phyloP scores from a whole-genome alignment of 64 coral and sea anemone genomes.

The Cladopsammia gracilis region DNA sequence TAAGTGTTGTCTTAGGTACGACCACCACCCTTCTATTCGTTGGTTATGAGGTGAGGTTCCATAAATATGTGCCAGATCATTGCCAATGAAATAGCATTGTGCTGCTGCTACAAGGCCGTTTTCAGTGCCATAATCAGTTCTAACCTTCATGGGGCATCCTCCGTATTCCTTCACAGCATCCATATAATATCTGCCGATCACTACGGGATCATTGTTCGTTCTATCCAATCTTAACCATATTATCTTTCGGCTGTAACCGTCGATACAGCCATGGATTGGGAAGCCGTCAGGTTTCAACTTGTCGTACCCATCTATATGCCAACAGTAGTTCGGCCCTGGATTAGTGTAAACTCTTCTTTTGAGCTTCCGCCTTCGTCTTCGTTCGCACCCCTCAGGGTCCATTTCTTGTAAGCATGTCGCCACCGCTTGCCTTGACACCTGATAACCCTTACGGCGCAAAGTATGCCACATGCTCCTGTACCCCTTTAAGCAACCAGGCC shows the following conservation, averaged over 20 bases:
- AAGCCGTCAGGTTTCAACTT: conserved; percentile 76
- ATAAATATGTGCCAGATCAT: conserved; percentile 77
- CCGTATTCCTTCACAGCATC: conserved; percentile 55
- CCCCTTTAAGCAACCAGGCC: conserved; percentile 8
- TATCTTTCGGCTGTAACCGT: conserved; percentile 79
- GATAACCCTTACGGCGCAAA: conserved; percentile 22
- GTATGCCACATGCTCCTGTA: conserved; percentile 35
- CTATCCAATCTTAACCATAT: conserved; percentile 75
- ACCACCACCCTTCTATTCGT: conserved; percentile 82
- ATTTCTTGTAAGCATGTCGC: conserved; percentile 13
- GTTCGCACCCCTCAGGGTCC: conserved; percentile 19
- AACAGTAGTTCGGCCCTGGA: conserved; percentile 59
- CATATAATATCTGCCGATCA: conserved; percentile 66
- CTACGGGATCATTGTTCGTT: conserved; percentile 71
- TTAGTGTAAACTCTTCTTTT: conserved; percentile 25
- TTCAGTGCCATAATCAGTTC: conserved; percentile 79
- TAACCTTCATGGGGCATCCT: conserved; percentile 59
- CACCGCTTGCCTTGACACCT: conserved; percentile 23
- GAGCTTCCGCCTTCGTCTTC: conserved; percentile 27
- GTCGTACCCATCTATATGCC: conserved; percentile 75
- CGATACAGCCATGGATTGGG: conserved; percentile 77
- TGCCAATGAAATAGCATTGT: conserved; percentile 66
- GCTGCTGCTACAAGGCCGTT: conserved; percentile 80
- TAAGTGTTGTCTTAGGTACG: conserved; percentile 64
- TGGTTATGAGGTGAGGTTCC: conserved; percentile 82